Base-by-base conservation (phyloP, 2,888 invertebrate species). In the Dynastes tityus region DNA sequence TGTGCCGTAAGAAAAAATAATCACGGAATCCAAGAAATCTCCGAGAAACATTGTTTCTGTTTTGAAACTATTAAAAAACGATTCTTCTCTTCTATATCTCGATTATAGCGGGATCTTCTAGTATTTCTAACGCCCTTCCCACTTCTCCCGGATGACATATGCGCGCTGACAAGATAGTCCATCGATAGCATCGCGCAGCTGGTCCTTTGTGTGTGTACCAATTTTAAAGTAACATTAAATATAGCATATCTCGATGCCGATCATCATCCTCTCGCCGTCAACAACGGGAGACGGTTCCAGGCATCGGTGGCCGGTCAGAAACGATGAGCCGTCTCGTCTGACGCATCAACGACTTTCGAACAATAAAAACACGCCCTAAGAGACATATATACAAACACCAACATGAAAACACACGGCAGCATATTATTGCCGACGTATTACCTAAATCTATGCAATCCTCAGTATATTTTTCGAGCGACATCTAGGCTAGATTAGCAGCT, bases 151-250 rank as follows among this genome's bases (percentile, higher is more conserved):
- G 83, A 85, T 86, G 86, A 86, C 87, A 87, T 86, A 86, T 87
- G 86, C 85, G 84, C 82, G 80, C 84, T 83, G 87, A 86, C 86
- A 85, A 87, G 86, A 87, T 86, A 87, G 83, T 58, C 83, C 82
- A 80, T 83, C 83, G 87, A 87, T 87, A 86, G 85, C 83, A 87
- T 87, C 86, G 85, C 85, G 86, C 87, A 87, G 87, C 87, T 87
- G 87, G 85, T 29, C 83, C 82, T 84, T 85, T 85, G 85, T 85
- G 83, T 83, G 83, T 85, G 83, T 85, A 84, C 84, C 85, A 85
- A 87, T 85, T 86, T 86, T 86, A 85, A 87, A 87, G 85, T 86
- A 86, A 87, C 87, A 86, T 86, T 86, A 87, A 86, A 85, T 86
- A 83, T 83, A 84, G 83, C 82, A 83, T 86, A 87, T 86, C 84